Conservation (phyloP, 2,797 vertebrate genomes). For the Phalanger gymnotis region DNA sequence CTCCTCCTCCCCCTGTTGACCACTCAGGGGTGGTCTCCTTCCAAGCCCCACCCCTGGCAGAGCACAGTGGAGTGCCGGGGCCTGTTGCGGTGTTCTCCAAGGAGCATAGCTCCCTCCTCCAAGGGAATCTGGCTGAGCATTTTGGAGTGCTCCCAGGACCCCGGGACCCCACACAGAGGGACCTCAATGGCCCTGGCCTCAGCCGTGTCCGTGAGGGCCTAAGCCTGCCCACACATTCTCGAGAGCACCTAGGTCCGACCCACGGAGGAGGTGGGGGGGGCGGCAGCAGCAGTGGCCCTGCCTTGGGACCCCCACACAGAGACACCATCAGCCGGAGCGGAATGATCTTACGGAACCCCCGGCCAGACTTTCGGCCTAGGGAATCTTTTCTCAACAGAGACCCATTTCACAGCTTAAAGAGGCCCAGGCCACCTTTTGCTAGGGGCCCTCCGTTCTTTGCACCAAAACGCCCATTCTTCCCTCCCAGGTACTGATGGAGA, state of each 20-base stretch:
- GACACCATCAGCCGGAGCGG: conserved; percentile 83
- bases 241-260: conserved; percentile 82
- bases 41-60: conserved; percentile 79
- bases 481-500: conserved; percentile 93
- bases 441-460: conserved; percentile 89
- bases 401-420: conserved; percentile 89
- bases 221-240: conserved; percentile 76
- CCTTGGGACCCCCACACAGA: conserved; percentile 84
- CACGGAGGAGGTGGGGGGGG: conserved; percentile 69
- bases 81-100: conserved; percentile 80
- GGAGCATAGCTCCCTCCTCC: conserved; percentile 85
- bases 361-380: conserved; percentile 86
- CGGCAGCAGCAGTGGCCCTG: conserved; percentile 68
- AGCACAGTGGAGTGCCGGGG: conserved; percentile 75
- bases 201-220: conserved; percentile 87
- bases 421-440: conserved; percentile 88
- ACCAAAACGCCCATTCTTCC: conserved; percentile 95
- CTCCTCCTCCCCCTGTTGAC: conserved; percentile 74
- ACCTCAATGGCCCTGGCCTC: conserved; percentile 85
- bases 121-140: conserved; percentile 91
- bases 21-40: conserved; percentile 86
- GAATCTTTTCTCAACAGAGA: conserved; percentile 86
- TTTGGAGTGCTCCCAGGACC: conserved; percentile 86
- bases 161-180: conserved; percentile 85
- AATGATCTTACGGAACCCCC: conserved; percentile 80